These are phyloP conservation scores for Gasterosteus nipponicus DNA, from an alignment of 2,113 vertebrate species.

Conservation along the genomic window DNA sequence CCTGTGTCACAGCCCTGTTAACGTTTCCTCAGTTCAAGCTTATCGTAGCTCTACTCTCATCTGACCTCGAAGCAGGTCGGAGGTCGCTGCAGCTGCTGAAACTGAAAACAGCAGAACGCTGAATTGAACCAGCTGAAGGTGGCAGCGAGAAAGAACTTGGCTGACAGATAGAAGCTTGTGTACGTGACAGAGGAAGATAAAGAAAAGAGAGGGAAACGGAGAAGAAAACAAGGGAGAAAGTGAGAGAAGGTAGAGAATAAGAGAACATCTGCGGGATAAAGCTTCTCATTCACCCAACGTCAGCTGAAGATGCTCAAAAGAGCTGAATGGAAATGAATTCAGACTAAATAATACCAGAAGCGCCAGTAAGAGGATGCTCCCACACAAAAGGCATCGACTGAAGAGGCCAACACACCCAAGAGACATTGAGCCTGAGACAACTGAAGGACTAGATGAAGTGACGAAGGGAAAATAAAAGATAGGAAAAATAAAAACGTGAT, in stretches of 20 bases:
- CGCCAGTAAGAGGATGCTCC: constrained; percentile 33
- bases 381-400: constrained; percentile 30
- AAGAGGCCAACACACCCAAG: background rate
- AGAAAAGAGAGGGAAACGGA: constrained; percentile 22
- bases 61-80: background rate
- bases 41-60: background rate
- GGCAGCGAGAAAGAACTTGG: background rate
- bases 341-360: constrained; percentile 53
- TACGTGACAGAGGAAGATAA: background rate
- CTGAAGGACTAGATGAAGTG: background rate
- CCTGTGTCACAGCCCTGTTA: background rate
- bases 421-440: background rate
- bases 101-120: background rate
- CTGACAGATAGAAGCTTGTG: constrained; percentile 10
- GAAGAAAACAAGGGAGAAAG: constrained; percentile 19
- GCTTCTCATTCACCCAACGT: constrained; percentile 40
- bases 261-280: constrained; percentile 64
- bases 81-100: background rate
- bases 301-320: constrained; percentile 20
- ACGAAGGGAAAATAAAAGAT: background rate
- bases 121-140: background rate
- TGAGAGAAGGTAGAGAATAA: constrained; percentile 18
- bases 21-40: background rate
- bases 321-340: constrained; percentile 40
- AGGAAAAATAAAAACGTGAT: background rate